These are phyloP conservation scores for Ferrisia virgata DNA, from an alignment of 2,888 invertebrate species.

Conservation along the genomic window DNA sequence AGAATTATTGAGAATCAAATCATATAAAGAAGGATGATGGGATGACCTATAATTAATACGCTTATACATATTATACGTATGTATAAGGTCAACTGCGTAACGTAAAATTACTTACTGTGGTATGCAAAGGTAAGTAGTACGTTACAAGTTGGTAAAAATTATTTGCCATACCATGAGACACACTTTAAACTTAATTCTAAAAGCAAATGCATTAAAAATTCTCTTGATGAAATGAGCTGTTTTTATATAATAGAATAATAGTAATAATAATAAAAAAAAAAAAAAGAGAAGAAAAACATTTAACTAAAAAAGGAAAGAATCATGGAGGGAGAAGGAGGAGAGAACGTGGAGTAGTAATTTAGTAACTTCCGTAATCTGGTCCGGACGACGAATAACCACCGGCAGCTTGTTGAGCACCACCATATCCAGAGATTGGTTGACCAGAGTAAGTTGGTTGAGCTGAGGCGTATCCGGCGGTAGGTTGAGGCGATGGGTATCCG, in stretches of 20 bases:
- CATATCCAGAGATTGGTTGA: slow-evolving; percentile 19
- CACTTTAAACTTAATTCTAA: neutral
- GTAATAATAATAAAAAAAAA: no score
- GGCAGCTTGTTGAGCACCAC: slow-evolving; percentile 20
- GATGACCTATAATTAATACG: slow-evolving; percentile 5
- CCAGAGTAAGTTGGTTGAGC: neutral
- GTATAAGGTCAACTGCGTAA: neutral
- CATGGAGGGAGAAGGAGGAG: neutral
- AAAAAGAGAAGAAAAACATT: neutral
- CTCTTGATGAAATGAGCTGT: slow-evolving; percentile 18
- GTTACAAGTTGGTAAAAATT: neutral
- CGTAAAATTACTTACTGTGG: neutral
- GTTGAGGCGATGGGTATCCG: slow-evolving; percentile 16
- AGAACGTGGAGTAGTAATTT: neutral
- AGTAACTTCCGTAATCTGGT: slow-evolving; percentile 29
- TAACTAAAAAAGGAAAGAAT: slow-evolving; percentile 16
- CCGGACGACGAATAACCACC: slow-evolving; percentile 22
- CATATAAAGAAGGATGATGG: neutral
- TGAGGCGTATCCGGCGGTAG: neutral
- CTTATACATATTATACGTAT: no score
- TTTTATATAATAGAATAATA: neutral
- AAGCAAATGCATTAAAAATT: slow-evolving; percentile 26
- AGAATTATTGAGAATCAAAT: slow-evolving; percentile 3
- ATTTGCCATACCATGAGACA: slow-evolving; percentile 22
- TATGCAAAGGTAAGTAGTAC: neutral